Evolutionary conservation across 2,797 vertebrate species (phyloP), one percentile per base, ranked within the genome.

Genomic region (Crenichthys baileyi): DNA sequence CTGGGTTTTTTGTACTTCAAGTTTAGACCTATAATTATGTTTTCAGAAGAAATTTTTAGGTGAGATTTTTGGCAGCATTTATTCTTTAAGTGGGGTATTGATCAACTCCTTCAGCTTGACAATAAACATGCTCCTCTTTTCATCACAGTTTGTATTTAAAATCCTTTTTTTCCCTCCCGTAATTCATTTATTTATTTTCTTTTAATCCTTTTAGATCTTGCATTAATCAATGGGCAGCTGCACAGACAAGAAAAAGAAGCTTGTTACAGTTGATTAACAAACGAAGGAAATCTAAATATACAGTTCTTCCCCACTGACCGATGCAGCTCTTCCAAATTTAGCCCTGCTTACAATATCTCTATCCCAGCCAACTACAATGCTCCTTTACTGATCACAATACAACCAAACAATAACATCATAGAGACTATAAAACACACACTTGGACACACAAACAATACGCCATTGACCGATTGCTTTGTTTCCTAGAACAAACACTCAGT

Each of bases 401-500:
- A 86, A 87, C 80, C 87, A 83, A 89, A 93, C 91, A 94, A 93
- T 93, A 91, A 90, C 90, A 92, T 79, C 65, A 84, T 70, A 74
- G 83, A 85, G 90, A 74, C 83, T 83, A 81, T 87, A 89, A 90
- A 84, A 72, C 73, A 86, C 84, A 68, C 84, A 79, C 84, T 83
- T 65, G 80, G 82, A 55, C 85, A 81, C 76, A 73, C 80, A 88
- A 83, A 93, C 91, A 94, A 94, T 93, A 67, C 83, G 13, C 87
- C 88, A 92, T 91, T 93, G 93, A 94, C 90, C 83, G 31, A 29
- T 70, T 36, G 90, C 90, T 93, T 94, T 94, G 91, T 94, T 91
- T 94, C 91, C 55, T 77, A 87, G 84, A 91, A 91, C 89, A 93
- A 92, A 93, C 88, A 80, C 83, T 55, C 39, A 58, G 56, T 77